A percentile compares a stretch with the other conserved stretches of the same genome.
Conservation (phyloP, 2,113 vertebrate genomes). For the Coptodon bakossiorum region DNA sequence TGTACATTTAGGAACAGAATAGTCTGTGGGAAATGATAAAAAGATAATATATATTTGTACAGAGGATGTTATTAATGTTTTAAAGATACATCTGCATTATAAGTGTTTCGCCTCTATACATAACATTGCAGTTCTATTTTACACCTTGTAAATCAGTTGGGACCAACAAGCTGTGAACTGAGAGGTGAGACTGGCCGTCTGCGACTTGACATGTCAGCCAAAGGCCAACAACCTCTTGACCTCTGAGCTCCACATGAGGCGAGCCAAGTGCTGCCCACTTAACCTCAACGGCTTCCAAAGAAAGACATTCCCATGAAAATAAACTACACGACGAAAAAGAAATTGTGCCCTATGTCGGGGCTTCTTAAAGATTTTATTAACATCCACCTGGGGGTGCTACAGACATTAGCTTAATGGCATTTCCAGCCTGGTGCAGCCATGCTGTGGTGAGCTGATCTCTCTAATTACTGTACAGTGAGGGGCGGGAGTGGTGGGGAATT, state of each 20-base stretch:
- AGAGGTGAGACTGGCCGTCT: slow-evolving; percentile 15
- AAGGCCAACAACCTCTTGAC: background rate
- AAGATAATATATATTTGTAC: background rate
- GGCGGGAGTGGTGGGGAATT: background rate
- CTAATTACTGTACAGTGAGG: slow-evolving; percentile 14
- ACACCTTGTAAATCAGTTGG: slow-evolving; percentile 3
- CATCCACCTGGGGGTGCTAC: slow-evolving; percentile 48
- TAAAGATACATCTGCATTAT: background rate
- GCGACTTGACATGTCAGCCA: slow-evolving; percentile 3
- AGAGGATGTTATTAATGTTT: background rate
- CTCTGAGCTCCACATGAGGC: background rate
- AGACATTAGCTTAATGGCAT: background rate
- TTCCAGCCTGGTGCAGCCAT: background rate
- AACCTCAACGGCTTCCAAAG: background rate
- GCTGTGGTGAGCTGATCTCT: slow-evolving; percentile 18
- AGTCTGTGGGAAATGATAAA: background rate
- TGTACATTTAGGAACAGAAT: background rate
- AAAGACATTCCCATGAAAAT: background rate
- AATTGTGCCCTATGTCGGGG: background rate
- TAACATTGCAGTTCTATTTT: fast-evolving
- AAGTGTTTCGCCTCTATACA: background rate
- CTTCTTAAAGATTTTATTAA: background rate
- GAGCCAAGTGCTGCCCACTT: background rate
- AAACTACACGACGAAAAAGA: background rate
- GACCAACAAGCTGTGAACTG: background rate